Evolutionary conservation across 2,113 vertebrate genomes (phyloP).

Genomic region (Piprites chloris): DNA sequence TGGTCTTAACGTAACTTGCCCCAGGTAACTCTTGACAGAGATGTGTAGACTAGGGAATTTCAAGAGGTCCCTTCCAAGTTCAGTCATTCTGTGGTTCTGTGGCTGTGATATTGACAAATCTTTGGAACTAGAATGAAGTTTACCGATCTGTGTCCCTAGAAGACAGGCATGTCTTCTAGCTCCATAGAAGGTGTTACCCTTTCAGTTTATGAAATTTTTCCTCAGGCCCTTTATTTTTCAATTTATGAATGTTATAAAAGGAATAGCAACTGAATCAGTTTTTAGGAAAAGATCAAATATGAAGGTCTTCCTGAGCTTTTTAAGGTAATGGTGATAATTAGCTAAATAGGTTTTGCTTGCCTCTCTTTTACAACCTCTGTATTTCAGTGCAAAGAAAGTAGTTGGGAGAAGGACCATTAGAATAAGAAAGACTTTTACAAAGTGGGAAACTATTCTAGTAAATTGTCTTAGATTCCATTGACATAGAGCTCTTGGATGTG

Average conservation of each 20-base stretch:
- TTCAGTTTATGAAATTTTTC: neutral
- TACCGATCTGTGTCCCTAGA: neutral
- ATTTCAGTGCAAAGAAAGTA: neutral
- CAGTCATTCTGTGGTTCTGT: neutral
- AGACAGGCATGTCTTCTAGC: neutral
- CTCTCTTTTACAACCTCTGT: neutral
- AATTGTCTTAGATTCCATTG: neutral
- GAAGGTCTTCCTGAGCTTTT: neutral
- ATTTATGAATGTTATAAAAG: neutral
- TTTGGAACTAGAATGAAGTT: neutral
- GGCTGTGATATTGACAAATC: neutral
- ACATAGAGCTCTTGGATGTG: neutral
- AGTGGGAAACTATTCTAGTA: neutral
- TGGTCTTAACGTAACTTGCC: neutral
- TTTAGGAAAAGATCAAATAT: neutral
- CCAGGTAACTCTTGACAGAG: neutral
- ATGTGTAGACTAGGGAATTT: neutral
- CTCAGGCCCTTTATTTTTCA: neutral
- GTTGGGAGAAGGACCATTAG: neutral
- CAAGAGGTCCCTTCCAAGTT: neutral
- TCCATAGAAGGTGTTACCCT: neutral
- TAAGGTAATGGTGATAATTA: neutral
- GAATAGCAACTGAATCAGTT: neutral
- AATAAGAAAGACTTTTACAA: neutral
- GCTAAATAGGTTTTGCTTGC: neutral